phyloP scores from a whole-genome alignment of 2,888 invertebrate genomes.

The Eupithecia pulchellata region DNA sequence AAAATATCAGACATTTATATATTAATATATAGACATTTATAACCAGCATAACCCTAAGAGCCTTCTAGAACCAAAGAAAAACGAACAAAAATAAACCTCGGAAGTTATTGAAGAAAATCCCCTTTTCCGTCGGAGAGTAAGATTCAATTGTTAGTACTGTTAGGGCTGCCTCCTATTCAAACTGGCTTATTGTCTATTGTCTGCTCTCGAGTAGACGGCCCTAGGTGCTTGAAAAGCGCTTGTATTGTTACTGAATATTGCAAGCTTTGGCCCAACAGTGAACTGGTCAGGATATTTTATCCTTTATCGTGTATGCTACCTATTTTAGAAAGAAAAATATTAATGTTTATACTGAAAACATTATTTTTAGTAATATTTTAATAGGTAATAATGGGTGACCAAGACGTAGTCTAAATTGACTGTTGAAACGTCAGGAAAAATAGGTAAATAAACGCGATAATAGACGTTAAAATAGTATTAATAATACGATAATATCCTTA shows the following conservation, averaged over 20 bases:
- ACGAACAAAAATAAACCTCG: neutral
- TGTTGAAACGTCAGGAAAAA: no score
- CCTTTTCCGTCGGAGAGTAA: neutral
- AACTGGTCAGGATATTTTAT: neutral
- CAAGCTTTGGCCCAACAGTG: neutral
- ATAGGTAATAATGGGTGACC: no score
- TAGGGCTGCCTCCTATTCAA: constrained; percentile 4
- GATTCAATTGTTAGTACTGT: constrained; percentile 10
- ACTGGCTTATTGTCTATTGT: constrained; percentile 14
- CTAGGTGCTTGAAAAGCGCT: constrained; percentile 1
- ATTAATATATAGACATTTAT: no score
- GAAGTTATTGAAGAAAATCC: neutral
- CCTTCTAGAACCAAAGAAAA: neutral
- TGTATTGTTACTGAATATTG: constrained; percentile 14
- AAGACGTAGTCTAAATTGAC: no score
- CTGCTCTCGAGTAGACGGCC: neutral
- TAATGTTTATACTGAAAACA: no score
- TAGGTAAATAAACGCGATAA: no score
- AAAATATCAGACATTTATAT: no score
- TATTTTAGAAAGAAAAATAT: no score
- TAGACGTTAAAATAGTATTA: no score
- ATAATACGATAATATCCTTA: no score
- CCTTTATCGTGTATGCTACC: neutral
- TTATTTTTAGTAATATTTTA: no score
- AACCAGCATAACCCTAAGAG: neutral